Evolutionary conservation across 2,113 vertebrate genomes (phyloP).

Genomic region (Eudyptes chrysolophus): DNA sequence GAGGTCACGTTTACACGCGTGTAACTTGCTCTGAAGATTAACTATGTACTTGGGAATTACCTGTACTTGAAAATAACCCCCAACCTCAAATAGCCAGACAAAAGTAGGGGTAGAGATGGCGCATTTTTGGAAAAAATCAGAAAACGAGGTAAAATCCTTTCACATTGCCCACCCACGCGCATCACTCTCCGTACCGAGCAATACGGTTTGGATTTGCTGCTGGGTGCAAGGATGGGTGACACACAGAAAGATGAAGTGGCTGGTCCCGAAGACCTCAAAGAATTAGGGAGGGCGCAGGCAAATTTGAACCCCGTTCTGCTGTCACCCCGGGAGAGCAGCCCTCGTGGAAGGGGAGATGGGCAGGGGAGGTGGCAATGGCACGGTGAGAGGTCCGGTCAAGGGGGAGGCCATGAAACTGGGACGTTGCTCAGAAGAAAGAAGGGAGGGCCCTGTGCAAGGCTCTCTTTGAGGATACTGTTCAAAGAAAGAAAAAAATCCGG

Average conservation of each 20-base stretch:
- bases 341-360: background rate
- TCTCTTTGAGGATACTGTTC: background rate
- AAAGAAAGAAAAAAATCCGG: background rate
- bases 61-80: background rate
- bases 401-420: background rate
- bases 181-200: background rate
- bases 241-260: fast-evolving
- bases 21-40: background rate
- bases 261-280: background rate
- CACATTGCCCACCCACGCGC: fast-evolving
- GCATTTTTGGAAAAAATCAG: background rate
- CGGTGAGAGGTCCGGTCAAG: background rate
- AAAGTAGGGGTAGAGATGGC: background rate
- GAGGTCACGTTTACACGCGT: fast-evolving
- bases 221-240: background rate
- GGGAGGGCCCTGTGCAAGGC: background rate
- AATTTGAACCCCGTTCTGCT: too few relatives aligned
- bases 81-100: background rate
- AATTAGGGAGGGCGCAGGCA: background rate
- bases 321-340: background rate
- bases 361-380: background rate
- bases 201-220: fast-evolving
- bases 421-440: background rate
- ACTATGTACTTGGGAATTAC: too few relatives aligned
- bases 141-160: background rate